Base-by-base conservation (phyloP, 2,888 invertebrate species). In the Caenorhabditis sp. region DNA sequence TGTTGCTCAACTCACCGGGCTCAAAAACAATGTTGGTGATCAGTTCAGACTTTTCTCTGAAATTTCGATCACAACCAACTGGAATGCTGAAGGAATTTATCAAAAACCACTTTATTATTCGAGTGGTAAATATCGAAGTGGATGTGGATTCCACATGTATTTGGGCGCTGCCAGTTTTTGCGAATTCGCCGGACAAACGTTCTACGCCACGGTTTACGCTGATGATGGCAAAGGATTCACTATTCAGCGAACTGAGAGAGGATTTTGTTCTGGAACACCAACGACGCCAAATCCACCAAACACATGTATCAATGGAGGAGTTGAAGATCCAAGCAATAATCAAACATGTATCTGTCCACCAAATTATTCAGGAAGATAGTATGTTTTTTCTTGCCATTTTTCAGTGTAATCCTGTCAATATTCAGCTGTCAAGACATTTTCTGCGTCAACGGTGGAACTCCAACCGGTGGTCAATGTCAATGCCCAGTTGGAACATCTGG, bases 21-120 rank as follows among this genome's bases (percentile, higher is more conserved):
- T 84, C 50, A 69, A 75, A 61, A 66, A 64, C 19, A 67, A 67
- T 17, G 74, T 78, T 1, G 50, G 58, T 19, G 84, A 84, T 70
- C 83, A 70, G 17, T 81, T 79, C 78, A 73, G 83, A 50, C 76
- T 84, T 4, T 83, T 81, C 69, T 78, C 84, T 23, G 84, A 84
- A 61, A 64, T 84, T 24, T 77, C 80, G 1, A 80, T 83, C 55
- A 77, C 78, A 5, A 74, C 76, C 54, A 81, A 81, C 31, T 55
- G 62, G 27, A 79, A 79, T 59, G 21, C 24, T 12, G 79, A 69
- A 6, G 53, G 60, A 24, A 62, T 37, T 49, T 69, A 69, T 62
- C 76, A 71, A 59, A 76, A 79, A 59, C 83, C 83, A 10, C 69
- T 82, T 69, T 83, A 79, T 71, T 82, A 78, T 60, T 83, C 83